phyloP scores from a whole-genome alignment of 2,113 vertebrate species.

The Baryphthengus martii region DNA sequence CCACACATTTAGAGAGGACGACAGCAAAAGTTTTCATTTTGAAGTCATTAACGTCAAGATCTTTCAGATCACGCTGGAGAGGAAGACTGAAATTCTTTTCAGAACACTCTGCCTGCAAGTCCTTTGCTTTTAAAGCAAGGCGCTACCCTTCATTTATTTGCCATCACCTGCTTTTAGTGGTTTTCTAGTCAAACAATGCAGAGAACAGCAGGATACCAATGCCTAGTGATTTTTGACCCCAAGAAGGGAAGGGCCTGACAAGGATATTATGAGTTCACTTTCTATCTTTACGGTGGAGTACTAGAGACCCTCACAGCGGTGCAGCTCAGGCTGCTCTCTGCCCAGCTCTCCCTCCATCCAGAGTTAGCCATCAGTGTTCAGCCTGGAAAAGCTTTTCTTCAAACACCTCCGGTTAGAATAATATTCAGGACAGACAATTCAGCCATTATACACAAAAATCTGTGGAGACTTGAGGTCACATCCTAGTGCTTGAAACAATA shows the following conservation, averaged over 20 bases:
- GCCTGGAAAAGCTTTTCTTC: background rate
- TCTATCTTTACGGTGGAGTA: background rate
- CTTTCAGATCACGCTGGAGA: background rate
- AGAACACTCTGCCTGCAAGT: background rate
- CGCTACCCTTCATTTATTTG: background rate
- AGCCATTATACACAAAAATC: background rate
- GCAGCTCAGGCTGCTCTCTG: background rate
- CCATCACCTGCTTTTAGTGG: background rate
- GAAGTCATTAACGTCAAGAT: background rate
- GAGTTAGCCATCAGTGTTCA: background rate
- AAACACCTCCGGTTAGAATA: background rate
- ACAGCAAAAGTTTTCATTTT: background rate
- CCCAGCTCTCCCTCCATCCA: background rate
- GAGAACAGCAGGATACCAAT: background rate
- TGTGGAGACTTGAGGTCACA: background rate
- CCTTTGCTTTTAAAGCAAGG: background rate
- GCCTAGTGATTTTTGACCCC: background rate
- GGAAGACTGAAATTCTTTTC: background rate
- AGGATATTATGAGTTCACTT: background rate
- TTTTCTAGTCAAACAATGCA: background rate
- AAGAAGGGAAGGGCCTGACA: background rate
- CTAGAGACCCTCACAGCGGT: background rate
- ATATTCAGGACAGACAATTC: background rate
- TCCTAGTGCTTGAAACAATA: background rate
- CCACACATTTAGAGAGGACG: accelerated